Base-by-base conservation (phyloP, 2,113 vertebrate species). In the Elgaria multicarinata region DNA sequence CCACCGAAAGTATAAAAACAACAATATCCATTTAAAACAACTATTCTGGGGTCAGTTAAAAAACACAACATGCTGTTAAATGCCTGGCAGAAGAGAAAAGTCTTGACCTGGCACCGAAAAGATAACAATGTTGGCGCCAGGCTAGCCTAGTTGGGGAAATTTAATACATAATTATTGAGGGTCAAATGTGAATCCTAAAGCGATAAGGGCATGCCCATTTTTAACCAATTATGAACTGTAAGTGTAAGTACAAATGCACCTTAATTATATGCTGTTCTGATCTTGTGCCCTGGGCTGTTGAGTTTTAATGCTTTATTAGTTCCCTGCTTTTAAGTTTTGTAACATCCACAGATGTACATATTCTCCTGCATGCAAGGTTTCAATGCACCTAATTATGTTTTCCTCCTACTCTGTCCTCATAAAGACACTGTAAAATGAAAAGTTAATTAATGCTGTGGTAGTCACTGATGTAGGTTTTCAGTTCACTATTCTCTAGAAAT, bases 381-480 rank as follows among this genome's bases (percentile, higher is more conserved):
- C 10, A 91, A 20, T 5, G 31, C n/a, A 84, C 18, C 39, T 88
- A 83, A 87, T 85, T 93, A 66, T 76, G 14, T 6, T 80, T 14
- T 64, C 50, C 93, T 94, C 64, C 83, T 14, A 86, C 53, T 93
- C 20, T 82, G 8, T 39, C 66, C 39, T 76, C 89, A 0, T 80
- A 88, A 87, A 79, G 18, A 33, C 3, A 24, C 6, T 79, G 6
- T 53, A 93, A 71, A 71, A 4, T 74, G 42, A 76, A 5, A 46
- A 92, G 91, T 90, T 93, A 33, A 83, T 94, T 92, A 88, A n/a
- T 90, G 6, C 77, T 44, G 88, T 84, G 72, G 3, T 83, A 77
- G 88, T 31, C 0, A 62, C 67, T 91, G 89, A 24, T 64, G 0
- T 9, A 81, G 53, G 3, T 78, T 89, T 92, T n/a, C n/a, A 86